Evolutionary conservation across 2,888 invertebrate genomes (phyloP).

Genomic region (Latrodectus hesperus): DNA sequence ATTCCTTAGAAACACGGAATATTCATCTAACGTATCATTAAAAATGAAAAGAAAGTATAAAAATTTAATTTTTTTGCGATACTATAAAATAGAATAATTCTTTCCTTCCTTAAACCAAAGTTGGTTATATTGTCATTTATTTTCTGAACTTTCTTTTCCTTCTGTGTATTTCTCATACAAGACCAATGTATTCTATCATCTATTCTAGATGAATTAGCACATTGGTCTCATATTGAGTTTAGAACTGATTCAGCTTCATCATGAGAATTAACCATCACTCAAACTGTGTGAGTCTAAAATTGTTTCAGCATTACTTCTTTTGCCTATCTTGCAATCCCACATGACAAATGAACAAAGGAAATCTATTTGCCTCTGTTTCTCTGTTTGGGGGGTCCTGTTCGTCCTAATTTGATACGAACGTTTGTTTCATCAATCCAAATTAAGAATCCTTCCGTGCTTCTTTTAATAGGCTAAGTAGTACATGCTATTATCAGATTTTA

Average conservation of each 20-base stretch:
- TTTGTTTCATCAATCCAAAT: slow-evolving; percentile 20
- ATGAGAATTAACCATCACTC: background rate
- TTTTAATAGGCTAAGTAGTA: slow-evolving; percentile 27
- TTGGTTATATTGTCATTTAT: background rate
- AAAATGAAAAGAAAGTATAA: background rate
- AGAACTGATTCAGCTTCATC: background rate
- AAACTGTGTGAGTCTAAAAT: slow-evolving; percentile 20
- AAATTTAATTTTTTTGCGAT: background rate
- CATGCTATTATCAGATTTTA: slow-evolving; percentile 24
- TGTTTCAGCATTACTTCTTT: slow-evolving; percentile 22
- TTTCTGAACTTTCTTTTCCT: background rate
- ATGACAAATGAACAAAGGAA: slow-evolving; percentile 6
- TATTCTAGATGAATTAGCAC: background rate
- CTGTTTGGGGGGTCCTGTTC: background rate
- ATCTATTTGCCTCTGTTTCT: slow-evolving; percentile 13
- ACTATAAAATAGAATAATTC: background rate
- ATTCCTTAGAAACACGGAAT: background rate
- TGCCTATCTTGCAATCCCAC: background rate
- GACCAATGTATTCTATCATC: background rate
- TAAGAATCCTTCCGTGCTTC: background rate
- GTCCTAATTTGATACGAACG: slow-evolving; percentile 12
- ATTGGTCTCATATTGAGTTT: too few relatives aligned
- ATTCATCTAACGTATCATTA: background rate
- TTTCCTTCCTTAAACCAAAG: background rate
- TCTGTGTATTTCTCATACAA: background rate